Base-by-base conservation (phyloP, 2,113 vertebrate species). In the Lates calcarifer region DNA sequence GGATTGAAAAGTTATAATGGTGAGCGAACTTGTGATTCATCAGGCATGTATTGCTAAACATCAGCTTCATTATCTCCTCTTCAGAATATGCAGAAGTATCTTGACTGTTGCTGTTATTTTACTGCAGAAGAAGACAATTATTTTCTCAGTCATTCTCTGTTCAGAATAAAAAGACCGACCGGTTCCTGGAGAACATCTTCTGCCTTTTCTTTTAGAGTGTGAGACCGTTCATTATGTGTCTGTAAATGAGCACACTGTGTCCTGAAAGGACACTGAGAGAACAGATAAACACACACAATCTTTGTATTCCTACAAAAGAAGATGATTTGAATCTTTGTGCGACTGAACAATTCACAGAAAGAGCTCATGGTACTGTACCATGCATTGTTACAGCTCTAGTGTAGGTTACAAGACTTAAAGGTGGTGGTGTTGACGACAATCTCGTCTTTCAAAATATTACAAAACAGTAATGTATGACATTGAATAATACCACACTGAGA, bases 111-210 rank as follows among this genome's bases (percentile, higher is more conserved):
- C 77, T 73, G 31, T 74, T 67, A 63, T 75, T 71, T 71, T 68
- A 56, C 51, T 70, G 53, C 77, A 60, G 29, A 45, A 37, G 28
- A 70, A 67, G 61, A 69, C n/a, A 61, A 22, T 73, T 41, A 67
- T 43, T 81, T 72, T 74, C 26, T 47, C 70, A 66, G 7, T 45
- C 51, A 13, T 29, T 65, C 41, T 61, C 22, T 53, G 22, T 57
- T 37, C 15, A 22, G 64, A 39, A 81, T 86, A 86, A 86, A 69
- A 81, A 33, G 29, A 28, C 56, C 49, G 74, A 31, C 15, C 66
- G 29, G 72, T 53, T 87, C 55, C 86, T 67, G 67, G 22, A 70
- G 74, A 83, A 60, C 41, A 33, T 91, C 74, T 77, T 63, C 84
- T 78, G 74, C 77, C 28, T 85, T 79, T 77, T 74, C 67, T 77